Evolutionary conservation across 2,888 invertebrate genomes (phyloP).

Genomic region (Diarsia rubi): DNA sequence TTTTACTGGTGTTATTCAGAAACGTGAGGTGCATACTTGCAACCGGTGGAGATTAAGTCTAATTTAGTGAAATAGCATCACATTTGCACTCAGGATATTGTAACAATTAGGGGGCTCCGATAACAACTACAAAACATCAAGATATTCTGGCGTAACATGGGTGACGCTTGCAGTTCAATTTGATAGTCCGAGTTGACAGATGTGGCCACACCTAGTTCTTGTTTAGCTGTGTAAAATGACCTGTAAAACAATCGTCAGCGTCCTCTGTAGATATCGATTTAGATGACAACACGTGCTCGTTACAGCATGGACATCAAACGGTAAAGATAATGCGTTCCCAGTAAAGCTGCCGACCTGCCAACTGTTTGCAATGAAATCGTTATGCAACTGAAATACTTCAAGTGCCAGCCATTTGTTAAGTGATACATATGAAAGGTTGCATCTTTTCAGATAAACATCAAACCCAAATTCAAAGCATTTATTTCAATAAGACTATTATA

Average conservation of each 20-base stretch:
- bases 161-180: not conserved
- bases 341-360: slow-evolving; percentile 36
- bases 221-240: not conserved
- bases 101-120: not conserved
- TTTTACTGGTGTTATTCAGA: not conserved
- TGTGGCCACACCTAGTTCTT: too few relatives aligned
- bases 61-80: not conserved
- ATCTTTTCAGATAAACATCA: not conserved
- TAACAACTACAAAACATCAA: not conserved
- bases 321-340: slow-evolving; percentile 43
- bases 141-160: not conserved
- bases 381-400: slow-evolving; percentile 38
- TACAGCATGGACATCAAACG: slow-evolving; percentile 45
- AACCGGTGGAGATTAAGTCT: not conserved
- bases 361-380: slow-evolving; percentile 26
- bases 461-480: too few relatives aligned
- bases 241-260: not conserved
- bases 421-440: not conserved
- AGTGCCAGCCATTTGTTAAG: not conserved
- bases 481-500: too few relatives aligned
- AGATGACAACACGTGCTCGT: slow-evolving; percentile 27
- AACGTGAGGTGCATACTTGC: not conserved
- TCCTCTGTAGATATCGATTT: not conserved
- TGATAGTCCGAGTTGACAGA: not conserved
- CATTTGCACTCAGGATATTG: not conserved